Percentiles rank a stretch among this genome's conserved stretches.
These are phyloP conservation scores for Nipponacmea schrenckii DNA, from an alignment of 2,888 invertebrate genomes.

Conservation along the genomic window DNA sequence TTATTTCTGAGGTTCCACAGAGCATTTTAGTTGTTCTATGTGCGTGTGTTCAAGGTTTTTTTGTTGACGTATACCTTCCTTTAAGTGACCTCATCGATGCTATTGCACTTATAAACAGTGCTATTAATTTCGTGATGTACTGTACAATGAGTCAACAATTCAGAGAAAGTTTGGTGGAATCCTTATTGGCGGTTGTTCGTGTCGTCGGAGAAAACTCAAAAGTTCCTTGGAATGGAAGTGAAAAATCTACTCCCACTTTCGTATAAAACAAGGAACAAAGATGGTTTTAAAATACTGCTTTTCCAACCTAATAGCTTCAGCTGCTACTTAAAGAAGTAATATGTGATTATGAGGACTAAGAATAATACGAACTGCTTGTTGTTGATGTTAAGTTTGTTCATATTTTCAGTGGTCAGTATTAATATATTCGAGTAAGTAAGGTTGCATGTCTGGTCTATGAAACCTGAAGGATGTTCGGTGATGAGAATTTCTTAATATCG, in stretches of 20 bases:
- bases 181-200: slow-evolving; percentile 69
- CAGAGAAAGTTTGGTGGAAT: slow-evolving; percentile 72
- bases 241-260: slow-evolving; percentile 3
- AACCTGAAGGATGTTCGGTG: too few relatives aligned
- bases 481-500: too few relatives aligned
- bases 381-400: too few relatives aligned
- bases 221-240: slow-evolving; percentile 11
- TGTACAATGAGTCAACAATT: slow-evolving; percentile 94
- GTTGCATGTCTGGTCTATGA: too few relatives aligned
- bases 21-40: slow-evolving; percentile 34
- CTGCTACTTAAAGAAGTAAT: too few relatives aligned
- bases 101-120: slow-evolving; percentile 86
- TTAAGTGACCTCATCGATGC: slow-evolving; percentile 84
- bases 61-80: slow-evolving; percentile 71
- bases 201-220: slow-evolving; percentile 4
- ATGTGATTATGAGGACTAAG: too few relatives aligned
- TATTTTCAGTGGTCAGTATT: too few relatives aligned
- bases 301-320: too few relatives aligned
- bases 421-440: too few relatives aligned
- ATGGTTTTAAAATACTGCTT: too few relatives aligned
- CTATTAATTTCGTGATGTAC: slow-evolving; percentile 91
- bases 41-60: slow-evolving; percentile 75
- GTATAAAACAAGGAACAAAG: not conserved
- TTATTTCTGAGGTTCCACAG: slow-evolving; percentile 78
- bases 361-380: too few relatives aligned